Conservation (phyloP, 2,888 invertebrate species). For the Cephus nigrinus region DNA sequence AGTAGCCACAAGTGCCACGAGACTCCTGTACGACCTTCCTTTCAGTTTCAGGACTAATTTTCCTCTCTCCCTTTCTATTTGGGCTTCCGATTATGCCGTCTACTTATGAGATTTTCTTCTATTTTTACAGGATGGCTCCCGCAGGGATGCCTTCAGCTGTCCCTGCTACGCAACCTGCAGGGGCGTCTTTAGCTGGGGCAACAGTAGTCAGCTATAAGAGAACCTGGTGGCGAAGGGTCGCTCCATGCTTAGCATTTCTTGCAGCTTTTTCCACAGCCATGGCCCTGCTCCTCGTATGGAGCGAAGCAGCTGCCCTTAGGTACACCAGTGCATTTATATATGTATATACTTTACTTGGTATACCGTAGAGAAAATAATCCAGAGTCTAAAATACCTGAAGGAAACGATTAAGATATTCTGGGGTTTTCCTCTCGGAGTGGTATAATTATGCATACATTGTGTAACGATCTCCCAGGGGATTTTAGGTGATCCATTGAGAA, state of each 20-base stretch:
- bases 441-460: not conserved
- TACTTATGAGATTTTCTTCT: not conserved
- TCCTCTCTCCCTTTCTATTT: not conserved
- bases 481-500: not conserved
- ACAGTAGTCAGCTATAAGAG: slow-evolving; percentile 45
- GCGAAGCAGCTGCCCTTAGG: slow-evolving; percentile 79
- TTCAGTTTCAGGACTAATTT: not conserved
- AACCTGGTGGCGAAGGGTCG: slow-evolving; percentile 66
- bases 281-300: slow-evolving; percentile 81
- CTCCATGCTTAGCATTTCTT: slow-evolving; percentile 80
- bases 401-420: not conserved
- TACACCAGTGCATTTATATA: slow-evolving; percentile 49
- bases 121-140: slow-evolving; percentile 46
- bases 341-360: not conserved
- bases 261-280: slow-evolving; percentile 84
- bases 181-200: slow-evolving; percentile 34
- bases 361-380: not conserved
- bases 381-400: not conserved
- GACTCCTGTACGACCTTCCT: not conserved
- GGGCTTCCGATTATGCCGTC: not conserved
- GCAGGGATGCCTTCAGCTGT: slow-evolving; percentile 27
- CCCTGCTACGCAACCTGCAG: slow-evolving; percentile 23
- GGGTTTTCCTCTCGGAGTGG: not conserved
- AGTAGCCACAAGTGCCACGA: not conserved
- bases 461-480: not conserved